phyloP scores from a whole-genome alignment of 2,888 invertebrate species.

The Ochropacha duplaris region DNA sequence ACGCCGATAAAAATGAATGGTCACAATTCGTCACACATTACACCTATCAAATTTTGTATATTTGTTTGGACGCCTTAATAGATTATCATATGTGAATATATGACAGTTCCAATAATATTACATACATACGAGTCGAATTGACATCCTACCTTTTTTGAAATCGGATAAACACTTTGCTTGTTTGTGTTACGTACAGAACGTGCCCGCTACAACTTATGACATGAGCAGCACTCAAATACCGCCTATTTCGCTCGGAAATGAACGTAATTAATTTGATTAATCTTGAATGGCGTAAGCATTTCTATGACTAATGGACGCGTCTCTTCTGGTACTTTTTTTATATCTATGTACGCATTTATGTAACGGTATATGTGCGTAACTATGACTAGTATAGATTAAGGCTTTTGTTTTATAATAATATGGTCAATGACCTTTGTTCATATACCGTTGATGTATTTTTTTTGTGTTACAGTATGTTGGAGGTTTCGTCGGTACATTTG shows the following conservation, averaged over 20 bases:
- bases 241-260: slow-evolving; percentile 52
- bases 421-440: background rate
- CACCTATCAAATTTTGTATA: too few species aligned
- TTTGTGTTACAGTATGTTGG: too few species aligned
- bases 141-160: too few species aligned
- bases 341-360: slow-evolving; percentile 8
- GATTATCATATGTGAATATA: too few species aligned
- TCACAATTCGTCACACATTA: too few species aligned
- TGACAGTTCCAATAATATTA: too few species aligned
- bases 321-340: slow-evolving; percentile 32
- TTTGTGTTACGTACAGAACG: background rate
- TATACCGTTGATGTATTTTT: background rate
- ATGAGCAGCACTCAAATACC: slow-evolving; percentile 21
- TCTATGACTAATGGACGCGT: slow-evolving; percentile 62
- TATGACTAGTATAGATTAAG: background rate
- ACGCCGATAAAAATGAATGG: too few species aligned
- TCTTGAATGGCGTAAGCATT: slow-evolving; percentile 60
- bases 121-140: too few species aligned
- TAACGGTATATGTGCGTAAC: background rate
- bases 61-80: too few species aligned
- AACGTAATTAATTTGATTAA: slow-evolving; percentile 77
- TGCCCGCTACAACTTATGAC: slow-evolving; percentile 12
- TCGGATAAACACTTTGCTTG: too few species aligned
- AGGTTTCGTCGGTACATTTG: too few species aligned
- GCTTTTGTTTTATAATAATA: background rate